phyloP scores from a whole-genome alignment of 2,888 invertebrate genomes.

The Allolobophora icterica region DNA sequence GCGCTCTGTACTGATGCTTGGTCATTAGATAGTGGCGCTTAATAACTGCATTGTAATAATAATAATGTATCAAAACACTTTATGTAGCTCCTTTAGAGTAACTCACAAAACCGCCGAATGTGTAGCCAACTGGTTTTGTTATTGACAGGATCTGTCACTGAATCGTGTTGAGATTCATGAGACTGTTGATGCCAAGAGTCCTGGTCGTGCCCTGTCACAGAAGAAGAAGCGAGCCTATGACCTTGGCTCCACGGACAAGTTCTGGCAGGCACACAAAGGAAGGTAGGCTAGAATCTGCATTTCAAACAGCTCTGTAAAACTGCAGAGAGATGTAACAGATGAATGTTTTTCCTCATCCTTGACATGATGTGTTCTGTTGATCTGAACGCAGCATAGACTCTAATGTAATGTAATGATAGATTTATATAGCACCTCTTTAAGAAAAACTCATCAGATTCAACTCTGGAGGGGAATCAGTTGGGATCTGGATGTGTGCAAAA shows the following conservation, averaged over 20 bases:
- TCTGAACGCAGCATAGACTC: too few species aligned
- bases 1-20: too few species aligned
- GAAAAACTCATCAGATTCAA: too few species aligned
- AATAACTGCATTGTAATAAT: too few species aligned
- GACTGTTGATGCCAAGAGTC: slow-evolving; percentile 63
- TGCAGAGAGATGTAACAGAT: not conserved
- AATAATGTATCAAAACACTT: too few species aligned
- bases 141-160: slow-evolving; percentile 76
- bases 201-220: slow-evolving; percentile 57
- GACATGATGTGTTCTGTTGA: not conserved
- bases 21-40: too few species aligned
- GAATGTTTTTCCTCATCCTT: not conserved
- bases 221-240: slow-evolving; percentile 86
- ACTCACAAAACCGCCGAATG: too few species aligned
- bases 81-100: too few species aligned
- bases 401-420: too few species aligned
- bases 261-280: slow-evolving; percentile 93
- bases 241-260: slow-evolving; percentile 83
- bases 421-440: too few species aligned
- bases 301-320: not conserved
- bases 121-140: not conserved
- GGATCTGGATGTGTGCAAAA: not conserved
- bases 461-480: too few species aligned
- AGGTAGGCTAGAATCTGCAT: slow-evolving; percentile 63
- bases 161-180: slow-evolving; percentile 83